These are phyloP conservation scores for Andrena marginata DNA, from an alignment of 2,888 invertebrate genomes.

Conservation along the genomic window DNA sequence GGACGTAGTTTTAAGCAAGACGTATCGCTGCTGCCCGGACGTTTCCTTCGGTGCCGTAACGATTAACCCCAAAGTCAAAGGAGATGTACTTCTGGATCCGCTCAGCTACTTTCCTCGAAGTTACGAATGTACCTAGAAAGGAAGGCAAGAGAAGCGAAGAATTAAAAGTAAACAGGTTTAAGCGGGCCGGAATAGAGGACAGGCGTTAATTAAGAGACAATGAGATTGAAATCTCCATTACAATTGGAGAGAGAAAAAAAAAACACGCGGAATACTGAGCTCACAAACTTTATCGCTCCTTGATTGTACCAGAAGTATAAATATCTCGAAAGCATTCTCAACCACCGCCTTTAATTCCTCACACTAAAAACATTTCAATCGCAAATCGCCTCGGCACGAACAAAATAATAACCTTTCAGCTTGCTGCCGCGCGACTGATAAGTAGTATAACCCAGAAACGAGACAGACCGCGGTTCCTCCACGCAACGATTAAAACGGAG, in stretches of 20 bases:
- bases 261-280: too few relatives aligned
- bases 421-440: not conserved
- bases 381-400: conserved; percentile 19
- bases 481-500: too few relatives aligned
- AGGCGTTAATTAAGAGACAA: too few relatives aligned
- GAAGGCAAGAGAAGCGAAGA: not conserved
- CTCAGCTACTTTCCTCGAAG: not conserved
- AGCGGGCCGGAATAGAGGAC: too few relatives aligned
- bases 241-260: too few relatives aligned
- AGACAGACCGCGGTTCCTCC: not conserved
- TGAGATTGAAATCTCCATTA: too few relatives aligned
- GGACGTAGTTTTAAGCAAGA: conserved; percentile 45
- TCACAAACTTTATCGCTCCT: too few relatives aligned
- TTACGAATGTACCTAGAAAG: not conserved
- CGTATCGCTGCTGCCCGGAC: conserved; percentile 17
- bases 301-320: too few relatives aligned
- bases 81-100: not conserved
- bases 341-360: not conserved
- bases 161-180: not conserved
- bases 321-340: too few relatives aligned
- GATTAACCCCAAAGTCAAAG: conserved; percentile 24
- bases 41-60: conserved; percentile 9
- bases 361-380: conserved; percentile 13
- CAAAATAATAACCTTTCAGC: conserved; percentile 18
- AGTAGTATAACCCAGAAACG: conserved; percentile 16